These are phyloP conservation scores for Drosophila malerkotliana DNA, from an alignment of 1,140 invertebrate genomes.

Conservation along the genomic window DNA sequence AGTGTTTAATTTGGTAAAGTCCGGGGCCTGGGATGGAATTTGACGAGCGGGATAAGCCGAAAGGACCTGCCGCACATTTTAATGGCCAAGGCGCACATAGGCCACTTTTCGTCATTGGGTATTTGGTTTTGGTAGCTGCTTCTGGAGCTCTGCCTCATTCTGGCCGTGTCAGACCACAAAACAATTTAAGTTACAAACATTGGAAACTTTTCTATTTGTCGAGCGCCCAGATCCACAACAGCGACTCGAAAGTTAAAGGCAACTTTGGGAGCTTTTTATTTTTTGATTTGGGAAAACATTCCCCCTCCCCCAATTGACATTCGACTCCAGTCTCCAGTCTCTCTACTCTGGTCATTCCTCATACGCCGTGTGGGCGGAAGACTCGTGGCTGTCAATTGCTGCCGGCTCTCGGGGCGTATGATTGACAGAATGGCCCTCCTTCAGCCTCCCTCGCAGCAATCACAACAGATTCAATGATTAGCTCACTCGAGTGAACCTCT, in stretches of 20 bases:
- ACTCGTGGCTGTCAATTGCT: slow-evolving; percentile 30
- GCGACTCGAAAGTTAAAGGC: slow-evolving; percentile 31
- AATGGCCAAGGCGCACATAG: slow-evolving; percentile 64
- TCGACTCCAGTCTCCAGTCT: neutral
- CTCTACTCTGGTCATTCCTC: slow-evolving; percentile 5
- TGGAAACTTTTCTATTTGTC: slow-evolving; percentile 72
- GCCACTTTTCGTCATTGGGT: slow-evolving; percentile 54
- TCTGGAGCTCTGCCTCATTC: slow-evolving; percentile 10
- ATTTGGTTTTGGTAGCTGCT: too few species aligned
- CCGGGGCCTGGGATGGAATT: neutral
- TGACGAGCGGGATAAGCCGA: slow-evolving; percentile 5
- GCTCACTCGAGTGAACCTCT: slow-evolving; percentile 25
- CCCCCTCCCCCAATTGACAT: slow-evolving; percentile 4
- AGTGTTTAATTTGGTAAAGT: slow-evolving; percentile 48
- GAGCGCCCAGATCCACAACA: slow-evolving; percentile 51
- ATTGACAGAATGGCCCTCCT: slow-evolving; percentile 45
- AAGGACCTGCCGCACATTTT: slow-evolving; percentile 58
- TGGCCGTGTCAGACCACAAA: slow-evolving; percentile 71
- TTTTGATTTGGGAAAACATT: slow-evolving; percentile 7
- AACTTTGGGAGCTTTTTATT: slow-evolving; percentile 39
- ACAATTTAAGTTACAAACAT: slow-evolving; percentile 76
- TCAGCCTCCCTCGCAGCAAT: neutral
- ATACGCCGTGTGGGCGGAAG: slow-evolving; percentile 16
- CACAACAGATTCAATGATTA: slow-evolving; percentile 38
- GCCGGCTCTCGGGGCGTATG: slow-evolving; percentile 59